phyloP scores from a whole-genome alignment of 2,113 vertebrate species.

The Physeter macrocephalus region DNA sequence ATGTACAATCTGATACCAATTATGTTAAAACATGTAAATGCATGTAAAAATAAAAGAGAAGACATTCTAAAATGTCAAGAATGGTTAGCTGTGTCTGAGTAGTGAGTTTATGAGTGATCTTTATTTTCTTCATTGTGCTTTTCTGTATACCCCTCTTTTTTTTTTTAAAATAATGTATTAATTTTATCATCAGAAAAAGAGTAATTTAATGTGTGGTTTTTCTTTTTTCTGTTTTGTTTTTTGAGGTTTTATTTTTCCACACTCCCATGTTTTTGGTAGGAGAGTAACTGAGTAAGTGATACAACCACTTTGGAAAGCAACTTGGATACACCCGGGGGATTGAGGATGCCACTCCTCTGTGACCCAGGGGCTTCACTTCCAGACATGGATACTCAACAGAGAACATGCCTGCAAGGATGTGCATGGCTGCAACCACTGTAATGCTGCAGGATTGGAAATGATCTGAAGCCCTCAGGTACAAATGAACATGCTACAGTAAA shows the following conservation, averaged over 20 bases:
- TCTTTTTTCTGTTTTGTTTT: background rate
- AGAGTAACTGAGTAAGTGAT: background rate
- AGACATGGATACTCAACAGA: background rate
- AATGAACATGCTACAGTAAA: background rate
- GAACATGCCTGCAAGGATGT: background rate
- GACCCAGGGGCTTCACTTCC: background rate
- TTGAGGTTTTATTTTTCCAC: background rate
- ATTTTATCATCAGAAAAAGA: background rate
- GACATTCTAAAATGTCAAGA: slow-evolving; percentile 37
- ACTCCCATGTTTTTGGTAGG: background rate
- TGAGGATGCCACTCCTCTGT: background rate
- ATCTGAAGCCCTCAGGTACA: background rate
- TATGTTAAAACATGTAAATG: slow-evolving; percentile 55
- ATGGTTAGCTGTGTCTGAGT: background rate
- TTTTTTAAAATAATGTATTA: background rate
- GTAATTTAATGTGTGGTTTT: background rate
- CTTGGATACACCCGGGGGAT: background rate
- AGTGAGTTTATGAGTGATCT: background rate
- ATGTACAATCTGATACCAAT: background rate
- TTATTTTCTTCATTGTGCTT: background rate
- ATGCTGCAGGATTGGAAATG: background rate
- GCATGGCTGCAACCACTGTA: background rate
- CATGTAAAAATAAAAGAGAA: background rate
- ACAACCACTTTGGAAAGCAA: background rate
- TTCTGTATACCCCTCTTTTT: background rate